phyloP scores from a whole-genome alignment of 2,888 invertebrate species.

The Elgonia sp. region DNA sequence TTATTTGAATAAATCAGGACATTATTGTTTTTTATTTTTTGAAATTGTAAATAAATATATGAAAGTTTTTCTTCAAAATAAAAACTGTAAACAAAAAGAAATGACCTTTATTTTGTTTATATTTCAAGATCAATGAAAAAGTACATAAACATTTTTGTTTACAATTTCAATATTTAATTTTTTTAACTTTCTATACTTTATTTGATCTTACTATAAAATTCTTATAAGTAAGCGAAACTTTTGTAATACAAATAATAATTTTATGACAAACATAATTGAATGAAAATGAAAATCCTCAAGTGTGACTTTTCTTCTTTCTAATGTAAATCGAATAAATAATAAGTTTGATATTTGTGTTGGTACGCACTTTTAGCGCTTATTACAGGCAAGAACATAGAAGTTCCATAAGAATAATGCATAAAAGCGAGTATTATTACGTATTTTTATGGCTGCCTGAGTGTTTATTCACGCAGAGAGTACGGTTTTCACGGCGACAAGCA shows the following conservation, averaged over 20 bases:
- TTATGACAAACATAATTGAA: not conserved
- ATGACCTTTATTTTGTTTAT: too few relatives aligned
- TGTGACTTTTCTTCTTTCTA: constrained; percentile 12
- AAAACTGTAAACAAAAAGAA: too few relatives aligned
- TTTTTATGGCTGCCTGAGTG: constrained; percentile 50
- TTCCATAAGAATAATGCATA: constrained; percentile 52
- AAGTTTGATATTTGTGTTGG: constrained; percentile 28
- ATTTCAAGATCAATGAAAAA: too few relatives aligned
- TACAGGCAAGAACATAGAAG: constrained; percentile 24
- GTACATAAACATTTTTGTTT: too few relatives aligned
- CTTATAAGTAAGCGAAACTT: too few relatives aligned
- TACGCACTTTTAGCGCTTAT: constrained; percentile 15
- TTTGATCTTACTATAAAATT: too few relatives aligned
- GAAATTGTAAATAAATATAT: too few relatives aligned
- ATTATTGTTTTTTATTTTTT: too few relatives aligned
- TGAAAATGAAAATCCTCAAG: not conserved
- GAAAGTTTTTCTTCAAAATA: too few relatives aligned
- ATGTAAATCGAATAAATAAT: constrained; percentile 25
- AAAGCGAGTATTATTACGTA: constrained; percentile 23
- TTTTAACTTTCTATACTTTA: too few relatives aligned
- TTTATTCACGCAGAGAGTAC: constrained; percentile 47
- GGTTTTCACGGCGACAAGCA: constrained; percentile 28
- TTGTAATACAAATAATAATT: not conserved
- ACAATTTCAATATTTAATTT: too few relatives aligned
- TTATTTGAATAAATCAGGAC: too few relatives aligned